A percentile compares a stretch with the other conserved stretches of the same genome.
phyloP scores from a whole-genome alignment of 2,888 invertebrate genomes.

The Agrotis exclamationis region DNA sequence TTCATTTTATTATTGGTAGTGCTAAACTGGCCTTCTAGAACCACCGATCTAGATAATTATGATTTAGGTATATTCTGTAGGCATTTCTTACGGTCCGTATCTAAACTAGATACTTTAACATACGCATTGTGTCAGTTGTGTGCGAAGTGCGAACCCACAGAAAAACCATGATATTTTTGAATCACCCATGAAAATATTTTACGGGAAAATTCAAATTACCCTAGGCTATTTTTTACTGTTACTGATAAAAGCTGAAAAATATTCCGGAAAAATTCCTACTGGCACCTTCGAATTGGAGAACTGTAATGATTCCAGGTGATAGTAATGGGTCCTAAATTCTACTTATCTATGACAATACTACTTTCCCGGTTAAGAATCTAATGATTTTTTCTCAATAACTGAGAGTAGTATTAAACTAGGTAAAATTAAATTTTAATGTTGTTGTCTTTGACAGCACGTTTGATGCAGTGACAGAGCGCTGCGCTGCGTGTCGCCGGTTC shows the following conservation, averaged over 20 bases:
- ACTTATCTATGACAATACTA: not conserved
- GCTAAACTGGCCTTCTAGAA: too few relatives aligned
- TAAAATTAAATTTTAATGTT: too few relatives aligned
- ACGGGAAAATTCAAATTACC: slow-evolving; percentile 9
- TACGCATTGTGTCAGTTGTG: not conserved
- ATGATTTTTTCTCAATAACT: not conserved
- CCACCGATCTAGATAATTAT: too few relatives aligned
- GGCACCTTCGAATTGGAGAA: too few relatives aligned
- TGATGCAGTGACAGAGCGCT: too few relatives aligned
- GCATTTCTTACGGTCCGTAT: not conserved
- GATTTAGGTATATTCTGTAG: not conserved
- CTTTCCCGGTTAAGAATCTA: too few relatives aligned
- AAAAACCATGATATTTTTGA: slow-evolving; percentile 6
- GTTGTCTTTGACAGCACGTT: too few relatives aligned
- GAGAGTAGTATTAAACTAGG: too few relatives aligned
- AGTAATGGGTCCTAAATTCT: not conserved
- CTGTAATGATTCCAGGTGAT: not conserved
- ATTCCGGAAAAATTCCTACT: not conserved
- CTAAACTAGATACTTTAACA: not conserved
- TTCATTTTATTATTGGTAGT: too few relatives aligned
- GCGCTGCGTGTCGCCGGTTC: too few relatives aligned
- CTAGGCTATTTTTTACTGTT: not conserved
- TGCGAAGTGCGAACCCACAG: not conserved
- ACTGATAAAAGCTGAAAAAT: not conserved
- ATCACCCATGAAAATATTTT: slow-evolving; percentile 13